Percentiles rank a stretch among this genome's conserved stretches.
Conservation (phyloP, 2,888 invertebrate genomes). For the Hyppa rectilinea region DNA sequence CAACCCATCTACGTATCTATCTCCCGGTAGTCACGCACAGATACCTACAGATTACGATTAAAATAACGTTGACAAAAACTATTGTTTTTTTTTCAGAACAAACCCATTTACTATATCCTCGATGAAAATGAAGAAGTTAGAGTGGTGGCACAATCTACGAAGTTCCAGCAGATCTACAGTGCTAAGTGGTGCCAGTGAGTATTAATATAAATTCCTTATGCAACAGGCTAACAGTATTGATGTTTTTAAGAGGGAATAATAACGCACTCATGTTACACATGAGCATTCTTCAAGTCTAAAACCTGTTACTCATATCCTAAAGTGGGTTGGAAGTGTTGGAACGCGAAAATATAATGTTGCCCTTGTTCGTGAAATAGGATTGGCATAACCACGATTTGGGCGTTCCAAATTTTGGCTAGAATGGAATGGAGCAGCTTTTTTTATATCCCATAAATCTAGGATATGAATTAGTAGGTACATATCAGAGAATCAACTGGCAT, state of each 20-base stretch:
- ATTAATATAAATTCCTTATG: not conserved
- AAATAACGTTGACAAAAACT: not conserved
- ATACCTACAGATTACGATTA: not conserved
- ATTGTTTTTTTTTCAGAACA: slow-evolving; percentile 9
- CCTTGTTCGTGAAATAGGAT: not conserved
- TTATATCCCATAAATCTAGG: no score
- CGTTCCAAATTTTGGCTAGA: not conserved
- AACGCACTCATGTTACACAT: not conserved
- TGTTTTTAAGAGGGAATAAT: not conserved
- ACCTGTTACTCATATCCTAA: not conserved
- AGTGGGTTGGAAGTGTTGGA: not conserved
- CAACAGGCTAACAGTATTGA: no score
- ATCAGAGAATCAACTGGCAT: no score
- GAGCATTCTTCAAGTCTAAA: not conserved
- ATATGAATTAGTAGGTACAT: no score
- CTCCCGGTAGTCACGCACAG: not conserved
- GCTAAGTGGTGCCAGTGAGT: slow-evolving; percentile 12
- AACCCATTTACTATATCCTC: slow-evolving; percentile 11
- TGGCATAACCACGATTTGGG: not conserved
- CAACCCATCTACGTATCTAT: not conserved
- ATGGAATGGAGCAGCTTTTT: no score
- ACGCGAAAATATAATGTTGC: not conserved
- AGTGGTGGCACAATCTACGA: not conserved
- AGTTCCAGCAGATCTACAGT: slow-evolving; percentile 5
- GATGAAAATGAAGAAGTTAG: slow-evolving; percentile 2